These are phyloP conservation scores for Glomeris maerens DNA, from an alignment of 1,140 invertebrate species.

Conservation along the genomic window DNA sequence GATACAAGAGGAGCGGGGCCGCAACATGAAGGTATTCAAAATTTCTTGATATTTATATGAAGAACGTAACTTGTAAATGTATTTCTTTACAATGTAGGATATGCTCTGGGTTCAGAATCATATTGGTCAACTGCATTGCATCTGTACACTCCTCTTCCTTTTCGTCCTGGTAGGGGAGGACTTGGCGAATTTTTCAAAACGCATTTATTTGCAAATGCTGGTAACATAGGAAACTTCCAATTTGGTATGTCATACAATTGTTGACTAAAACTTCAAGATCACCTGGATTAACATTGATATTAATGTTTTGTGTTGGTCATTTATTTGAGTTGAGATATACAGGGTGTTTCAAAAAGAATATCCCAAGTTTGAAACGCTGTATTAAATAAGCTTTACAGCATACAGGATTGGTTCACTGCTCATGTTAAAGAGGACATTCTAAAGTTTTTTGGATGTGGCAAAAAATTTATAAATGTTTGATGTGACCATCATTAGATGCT, in stretches of 20 bases:
- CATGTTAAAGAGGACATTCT: too few species aligned
- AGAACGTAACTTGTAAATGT: not conserved
- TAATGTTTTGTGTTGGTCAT: constrained; percentile 14
- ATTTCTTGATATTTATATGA: not conserved
- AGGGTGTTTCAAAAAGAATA: too few species aligned
- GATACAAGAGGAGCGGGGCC: constrained; percentile 64
- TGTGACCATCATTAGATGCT: too few species aligned
- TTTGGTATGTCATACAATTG: constrained; percentile 30
- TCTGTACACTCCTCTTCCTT: constrained; percentile 69
- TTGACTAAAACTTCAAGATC: not conserved
- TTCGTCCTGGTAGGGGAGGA: constrained; percentile 52
- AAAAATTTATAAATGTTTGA: too few species aligned
- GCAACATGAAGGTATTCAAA: constrained; percentile 43
- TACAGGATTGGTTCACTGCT: too few species aligned
- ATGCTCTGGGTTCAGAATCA: constrained; percentile 37
- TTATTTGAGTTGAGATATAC: too few species aligned
- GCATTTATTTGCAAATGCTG: constrained; percentile 70
- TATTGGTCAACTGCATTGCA: constrained; percentile 70
- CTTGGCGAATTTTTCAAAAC: constrained; percentile 64
- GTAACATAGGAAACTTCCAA: constrained; percentile 50
- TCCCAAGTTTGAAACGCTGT: too few species aligned
- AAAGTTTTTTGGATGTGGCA: too few species aligned
- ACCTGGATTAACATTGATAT: not conserved
- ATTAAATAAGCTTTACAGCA: too few species aligned
- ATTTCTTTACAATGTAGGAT: too few species aligned